Evolutionary conservation across 2,113 vertebrate genomes (phyloP), one percentile per base, ranked within the genome.

Genomic region (Centropus unirufus): DNA sequence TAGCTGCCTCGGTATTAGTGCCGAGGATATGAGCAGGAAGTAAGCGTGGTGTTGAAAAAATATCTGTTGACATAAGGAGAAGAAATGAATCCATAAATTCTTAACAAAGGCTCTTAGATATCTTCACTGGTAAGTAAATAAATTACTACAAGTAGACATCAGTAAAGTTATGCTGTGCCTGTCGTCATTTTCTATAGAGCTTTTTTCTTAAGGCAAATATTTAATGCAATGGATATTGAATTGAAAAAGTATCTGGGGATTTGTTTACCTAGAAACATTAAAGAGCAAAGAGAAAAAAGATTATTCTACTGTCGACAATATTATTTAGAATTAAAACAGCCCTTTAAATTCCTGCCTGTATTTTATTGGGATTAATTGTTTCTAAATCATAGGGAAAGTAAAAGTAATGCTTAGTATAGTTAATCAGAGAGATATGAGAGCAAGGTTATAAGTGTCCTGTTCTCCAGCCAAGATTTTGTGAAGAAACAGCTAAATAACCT

Each of bases 111-210:
- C 23, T 84, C 5, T 7, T 49, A 14, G 5, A 55, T 64, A 3
- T 73, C 76, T 90, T 97, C 24, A 29, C 12, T 34, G 74, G 76
- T 97, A 83, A 96, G 94, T 93, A 61, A 93, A 61, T 79, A 42
- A 75, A 49, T 76, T 73, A 4, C 39, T 90, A 44, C 14, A 6
- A 27, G 8, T 58, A 75, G 59, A 54, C 11, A 59, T 40, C 58
- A 44, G 9, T 29, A 54, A 44, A n/a, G 36, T 14, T 64, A 17
- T 24, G 29, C 10, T 63, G 32, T 42, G 5, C 5, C 9, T 66
- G 19, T n/a, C 3, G 21, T 70, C 0, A 5, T 86, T 74, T 80
- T 77, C 24, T 14, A 7, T 1, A 11, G 8, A 79, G 18, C 3
- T 39, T 49, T 39, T 79, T 32, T 16, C 49, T 74, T 81, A 90